Evolutionary conservation across 2,888 invertebrate genomes (phyloP), one percentile per base, ranked within the genome.

Genomic region (Tetanocera ferruginea): DNA sequence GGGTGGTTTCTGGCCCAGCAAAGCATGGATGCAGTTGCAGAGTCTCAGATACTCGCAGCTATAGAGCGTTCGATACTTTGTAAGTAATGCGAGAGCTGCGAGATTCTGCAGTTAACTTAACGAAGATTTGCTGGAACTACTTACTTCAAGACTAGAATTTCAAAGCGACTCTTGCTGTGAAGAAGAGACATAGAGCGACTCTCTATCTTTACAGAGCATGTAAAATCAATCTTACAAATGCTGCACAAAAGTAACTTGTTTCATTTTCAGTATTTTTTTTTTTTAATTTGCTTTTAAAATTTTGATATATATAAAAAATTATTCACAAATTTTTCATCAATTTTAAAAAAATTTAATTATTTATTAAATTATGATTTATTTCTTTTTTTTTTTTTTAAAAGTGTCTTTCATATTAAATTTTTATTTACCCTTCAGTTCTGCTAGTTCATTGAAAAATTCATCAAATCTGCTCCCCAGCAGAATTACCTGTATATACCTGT

Each of bases 1-100:
- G 67, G 67, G 67, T 67, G 31, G 66, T 17, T 66, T 66, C 17
- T 23, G 34, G 5, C 57, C 57, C 57, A 60, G 23, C 52, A 14
- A 8, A 17, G 17, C 52, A 52, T 3, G 57, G 57, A 60, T 60
- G 25, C 57, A 60, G 23, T 23, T 60, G 57, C 57, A 28, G 57
- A 60, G 1, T 3, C 2, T 43, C 43, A 43, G 43, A 43, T 43
- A 43, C 43, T 14, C 3, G 43, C 43, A 43, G 31, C 31, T 31
- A 31, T 31, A 4, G n/a, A 31, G n/a, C 37, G 31, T 23, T 31
- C 8, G 67, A 23, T n/a, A 67, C 67, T 37, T 67, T 67, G 23
- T 2, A 3, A n/a, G 19, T n/a, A 28, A 60, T 19, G 14, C 25
- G 19, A 43, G 8, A 19, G 19, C 19, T 19, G 55, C 4, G 55